A percentile compares a stretch with the other conserved stretches of the same genome.
Conservation (phyloP, 1,140 invertebrate species). For the Megathymus violae region DNA sequence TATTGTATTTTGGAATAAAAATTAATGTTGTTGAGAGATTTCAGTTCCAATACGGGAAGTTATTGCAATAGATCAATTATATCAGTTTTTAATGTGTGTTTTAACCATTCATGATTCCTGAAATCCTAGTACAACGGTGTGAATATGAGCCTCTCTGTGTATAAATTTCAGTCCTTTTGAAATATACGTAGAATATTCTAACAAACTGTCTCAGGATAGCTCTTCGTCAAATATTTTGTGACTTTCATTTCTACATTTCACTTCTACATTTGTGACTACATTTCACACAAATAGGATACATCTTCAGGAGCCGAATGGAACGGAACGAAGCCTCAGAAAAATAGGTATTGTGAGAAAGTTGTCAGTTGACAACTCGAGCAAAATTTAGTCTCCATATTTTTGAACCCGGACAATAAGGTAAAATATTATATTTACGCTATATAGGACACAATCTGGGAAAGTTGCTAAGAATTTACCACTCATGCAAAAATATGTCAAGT, state of each 20-base stretch:
- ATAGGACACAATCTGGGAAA: too few relatives aligned
- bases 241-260: too few relatives aligned
- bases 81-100: too few relatives aligned
- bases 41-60: too few relatives aligned
- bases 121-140: background rate
- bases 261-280: too few relatives aligned
- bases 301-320: constrained; percentile 1
- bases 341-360: constrained; percentile 1
- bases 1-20: too few relatives aligned
- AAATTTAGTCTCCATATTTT: background rate
- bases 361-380: background rate
- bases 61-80: too few relatives aligned
- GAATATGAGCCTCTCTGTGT: background rate
- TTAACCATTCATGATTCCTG: background rate
- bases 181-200: background rate
- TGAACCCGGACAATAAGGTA: background rate
- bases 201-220: background rate
- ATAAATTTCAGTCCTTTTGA: background rate
- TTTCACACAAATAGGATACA: constrained; percentile 4
- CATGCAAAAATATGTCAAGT: too few relatives aligned
- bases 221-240: background rate
- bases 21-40: too few relatives aligned
- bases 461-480: too few relatives aligned
- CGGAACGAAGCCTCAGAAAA: background rate
- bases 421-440: background rate